A percentile compares a stretch with the other conserved stretches of the same genome.
phyloP scores from a whole-genome alignment of 2,888 invertebrate genomes.

The Catocala fraxini region DNA sequence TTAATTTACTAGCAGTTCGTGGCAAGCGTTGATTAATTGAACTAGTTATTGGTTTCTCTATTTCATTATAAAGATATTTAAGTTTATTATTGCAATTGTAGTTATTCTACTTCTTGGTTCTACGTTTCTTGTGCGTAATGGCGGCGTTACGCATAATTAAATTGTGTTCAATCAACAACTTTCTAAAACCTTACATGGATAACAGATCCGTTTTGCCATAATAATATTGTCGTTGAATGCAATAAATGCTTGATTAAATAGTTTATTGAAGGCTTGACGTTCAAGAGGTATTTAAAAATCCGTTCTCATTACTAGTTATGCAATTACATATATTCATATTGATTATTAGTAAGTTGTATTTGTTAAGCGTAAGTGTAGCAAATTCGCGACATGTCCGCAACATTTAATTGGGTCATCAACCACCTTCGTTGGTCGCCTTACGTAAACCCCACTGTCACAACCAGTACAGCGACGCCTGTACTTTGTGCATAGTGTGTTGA shows the following conservation, averaged over 20 bases:
- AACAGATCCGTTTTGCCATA: conserved; percentile 43
- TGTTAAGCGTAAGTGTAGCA: not conserved
- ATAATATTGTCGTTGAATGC: conserved; percentile 24
- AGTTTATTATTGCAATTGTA: not conserved
- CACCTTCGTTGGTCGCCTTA: conserved; percentile 70
- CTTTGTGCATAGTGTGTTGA: conserved; percentile 64
- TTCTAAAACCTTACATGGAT: conserved; percentile 62
- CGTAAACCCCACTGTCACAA: conserved; percentile 82
- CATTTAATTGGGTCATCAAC: conserved; percentile 74
- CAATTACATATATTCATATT: no score
- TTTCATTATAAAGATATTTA: not conserved
- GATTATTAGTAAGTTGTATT: no score
- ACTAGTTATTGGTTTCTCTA: not conserved
- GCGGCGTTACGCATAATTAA: conserved; percentile 61
- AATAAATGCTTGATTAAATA: no score
- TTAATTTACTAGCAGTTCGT: not conserved
- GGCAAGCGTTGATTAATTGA: conserved; percentile 1
- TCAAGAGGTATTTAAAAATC: no score
- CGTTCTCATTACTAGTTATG: no score
- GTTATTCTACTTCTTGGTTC: conserved; percentile 28
- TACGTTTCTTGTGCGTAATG: conserved; percentile 46
- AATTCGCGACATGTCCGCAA: conserved; percentile 44
- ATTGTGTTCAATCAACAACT: conserved; percentile 59
- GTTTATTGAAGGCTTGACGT: no score
- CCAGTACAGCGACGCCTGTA: conserved; percentile 49